These are phyloP conservation scores for Palythoa caribaeorum DNA, from an alignment of 92 coral and sea anemone species.

Conservation along the genomic window DNA sequence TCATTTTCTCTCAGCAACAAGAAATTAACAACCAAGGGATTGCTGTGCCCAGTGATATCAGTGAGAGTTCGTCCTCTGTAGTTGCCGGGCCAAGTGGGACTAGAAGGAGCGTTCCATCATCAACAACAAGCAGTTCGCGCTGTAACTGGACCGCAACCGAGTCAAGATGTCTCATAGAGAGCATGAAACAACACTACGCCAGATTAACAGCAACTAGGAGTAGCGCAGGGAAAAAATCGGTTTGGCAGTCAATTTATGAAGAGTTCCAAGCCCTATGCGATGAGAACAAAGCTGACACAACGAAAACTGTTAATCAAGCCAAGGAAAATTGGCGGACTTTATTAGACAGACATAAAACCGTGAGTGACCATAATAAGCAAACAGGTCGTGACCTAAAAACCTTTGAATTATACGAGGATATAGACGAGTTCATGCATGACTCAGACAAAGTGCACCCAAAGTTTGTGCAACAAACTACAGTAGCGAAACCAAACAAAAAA, in stretches of 20 bases:
- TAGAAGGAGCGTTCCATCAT: constrained; percentile 10
- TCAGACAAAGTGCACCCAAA: constrained; percentile 64
- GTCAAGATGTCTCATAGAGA: constrained; percentile 10
- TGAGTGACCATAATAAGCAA: constrained; percentile 58
- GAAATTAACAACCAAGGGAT: background rate
- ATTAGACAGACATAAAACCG: constrained; percentile 53
- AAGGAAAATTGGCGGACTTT: constrained; percentile 64
- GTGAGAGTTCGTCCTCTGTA: constrained; percentile 17
- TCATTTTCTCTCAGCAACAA: background rate
- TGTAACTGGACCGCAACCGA: constrained; percentile 21
- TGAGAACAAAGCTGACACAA: constrained; percentile 46
- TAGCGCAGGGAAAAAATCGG: constrained; percentile 2
- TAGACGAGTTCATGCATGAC: constrained; percentile 53
- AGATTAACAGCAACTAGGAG: constrained; percentile 18
- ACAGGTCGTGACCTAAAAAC: constrained; percentile 61
- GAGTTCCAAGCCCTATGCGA: constrained; percentile 54
- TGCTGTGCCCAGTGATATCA: constrained; percentile 9
- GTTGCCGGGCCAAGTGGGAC: constrained; percentile 23
- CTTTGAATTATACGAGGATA: constrained; percentile 52
- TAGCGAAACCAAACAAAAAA: constrained; percentile 1
- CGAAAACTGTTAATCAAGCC: constrained; percentile 51
- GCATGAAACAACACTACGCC: constrained; percentile 22
- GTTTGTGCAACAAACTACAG: constrained; percentile 60
- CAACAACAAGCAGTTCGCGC: constrained; percentile 6
- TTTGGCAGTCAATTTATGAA: constrained; percentile 11